These are phyloP conservation scores for Pogonomyrmex californicus DNA, from an alignment of 1,140 invertebrate genomes.

Conservation along the genomic window DNA sequence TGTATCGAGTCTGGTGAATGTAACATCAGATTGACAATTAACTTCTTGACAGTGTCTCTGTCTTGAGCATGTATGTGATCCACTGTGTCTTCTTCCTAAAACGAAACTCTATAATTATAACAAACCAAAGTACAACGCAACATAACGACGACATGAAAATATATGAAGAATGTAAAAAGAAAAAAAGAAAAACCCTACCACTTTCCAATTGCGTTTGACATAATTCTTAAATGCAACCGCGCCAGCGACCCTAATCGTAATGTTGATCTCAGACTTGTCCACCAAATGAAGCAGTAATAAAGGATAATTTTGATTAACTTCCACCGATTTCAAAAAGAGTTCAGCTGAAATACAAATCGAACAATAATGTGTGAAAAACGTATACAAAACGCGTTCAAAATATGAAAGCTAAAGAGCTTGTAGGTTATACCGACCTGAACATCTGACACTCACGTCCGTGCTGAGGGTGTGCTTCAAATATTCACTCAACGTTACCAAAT, in stretches of 20 bases:
- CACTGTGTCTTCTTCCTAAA: slow-evolving; percentile 92
- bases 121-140: too few species aligned
- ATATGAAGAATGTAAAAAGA: slow-evolving; percentile 70
- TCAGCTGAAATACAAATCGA: slow-evolving; percentile 91
- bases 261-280: slow-evolving; percentile 92
- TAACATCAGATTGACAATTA: slow-evolving; percentile 97
- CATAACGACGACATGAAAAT: neutral
- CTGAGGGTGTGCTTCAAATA: slow-evolving; percentile 97
- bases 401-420: neutral
- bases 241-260: slow-evolving; percentile 94
- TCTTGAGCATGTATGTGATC: slow-evolving; percentile 95
- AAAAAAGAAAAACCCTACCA: slow-evolving; percentile 88
- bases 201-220: slow-evolving; percentile 97
- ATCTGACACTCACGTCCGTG: slow-evolving; percentile 92
- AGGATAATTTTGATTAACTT: slow-evolving; percentile 96
- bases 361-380: neutral
- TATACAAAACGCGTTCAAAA: too few species aligned
- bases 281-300: slow-evolving; percentile 94
- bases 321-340: slow-evolving; percentile 96
- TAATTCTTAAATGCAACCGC: slow-evolving; percentile 99
- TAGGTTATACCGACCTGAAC: slow-evolving; percentile 91
- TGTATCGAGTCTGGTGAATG: slow-evolving; percentile 96
- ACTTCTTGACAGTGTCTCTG: slow-evolving; percentile 92
- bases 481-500: slow-evolving; percentile 92
- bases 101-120: neutral